Percentiles rank a stretch among this genome's conserved stretches.
phyloP scores from a whole-genome alignment of 2,113 vertebrate genomes.

The Oryzias woworae region DNA sequence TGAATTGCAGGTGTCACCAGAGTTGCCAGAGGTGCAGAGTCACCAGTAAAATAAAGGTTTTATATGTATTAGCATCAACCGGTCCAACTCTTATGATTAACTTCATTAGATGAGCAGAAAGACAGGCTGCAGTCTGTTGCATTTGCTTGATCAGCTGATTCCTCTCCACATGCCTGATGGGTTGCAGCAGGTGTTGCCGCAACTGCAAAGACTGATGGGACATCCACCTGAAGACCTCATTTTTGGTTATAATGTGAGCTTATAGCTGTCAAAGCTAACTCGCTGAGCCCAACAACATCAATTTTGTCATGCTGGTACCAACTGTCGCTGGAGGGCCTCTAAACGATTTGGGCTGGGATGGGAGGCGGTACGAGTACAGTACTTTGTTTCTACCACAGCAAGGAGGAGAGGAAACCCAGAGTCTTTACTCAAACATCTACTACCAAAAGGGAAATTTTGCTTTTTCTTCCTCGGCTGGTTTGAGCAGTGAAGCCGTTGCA shows the following conservation, averaged over 20 bases:
- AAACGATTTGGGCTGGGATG: conserved; percentile 62
- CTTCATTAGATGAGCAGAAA: no score
- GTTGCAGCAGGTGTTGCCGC: conserved; percentile 68
- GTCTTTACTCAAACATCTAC: conserved; percentile 70
- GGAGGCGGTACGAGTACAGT: conserved; percentile 66
- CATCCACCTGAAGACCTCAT: conserved; percentile 65
- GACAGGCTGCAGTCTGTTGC: no score
- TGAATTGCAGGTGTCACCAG: no score
- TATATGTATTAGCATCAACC: no score
- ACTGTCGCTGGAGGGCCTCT: conserved; percentile 62
- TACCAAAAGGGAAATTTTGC: conserved; percentile 55
- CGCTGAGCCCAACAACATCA: not conserved
- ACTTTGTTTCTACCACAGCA: conserved; percentile 71
- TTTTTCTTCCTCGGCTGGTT: not conserved
- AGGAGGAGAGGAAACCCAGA: conserved; percentile 69
- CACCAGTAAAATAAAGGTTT: no score
- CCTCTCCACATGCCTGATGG: conserved; percentile 71
- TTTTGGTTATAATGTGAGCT: conserved; percentile 80
- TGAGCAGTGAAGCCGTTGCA: not conserved
- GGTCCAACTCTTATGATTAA: no score
- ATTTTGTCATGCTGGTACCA: not conserved
- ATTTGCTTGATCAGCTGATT: not conserved
- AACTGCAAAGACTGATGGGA: conserved; percentile 64
- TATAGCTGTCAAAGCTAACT: conserved; percentile 1
- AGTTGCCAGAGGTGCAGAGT: no score